Conservation (phyloP, 2,113 vertebrate genomes). For the Cygnus buccinator region DNA sequence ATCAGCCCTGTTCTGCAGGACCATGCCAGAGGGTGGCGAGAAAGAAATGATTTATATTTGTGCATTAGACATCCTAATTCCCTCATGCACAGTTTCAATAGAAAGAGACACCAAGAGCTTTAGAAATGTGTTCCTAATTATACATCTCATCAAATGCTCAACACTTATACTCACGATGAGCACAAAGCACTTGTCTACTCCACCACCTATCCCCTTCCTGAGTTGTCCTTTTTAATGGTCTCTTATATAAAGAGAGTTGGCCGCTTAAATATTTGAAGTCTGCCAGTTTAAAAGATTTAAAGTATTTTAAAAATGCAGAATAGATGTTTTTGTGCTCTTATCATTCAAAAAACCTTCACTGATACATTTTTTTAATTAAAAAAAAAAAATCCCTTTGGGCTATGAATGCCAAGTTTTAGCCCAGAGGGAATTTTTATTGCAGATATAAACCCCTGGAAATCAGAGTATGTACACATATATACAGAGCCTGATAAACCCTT, state of each 20-base stretch:
- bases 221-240: constrained; percentile 47
- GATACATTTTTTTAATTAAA: constrained; percentile 40
- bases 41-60: constrained; percentile 37
- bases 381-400: constrained; percentile 56
- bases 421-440: constrained; percentile 63
- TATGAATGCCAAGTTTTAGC: constrained; percentile 64
- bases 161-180: constrained; percentile 40
- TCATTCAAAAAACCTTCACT: constrained; percentile 45
- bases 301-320: constrained; percentile 50
- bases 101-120: constrained; percentile 58
- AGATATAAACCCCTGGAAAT: constrained; percentile 71
- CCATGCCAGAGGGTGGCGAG: background rate
- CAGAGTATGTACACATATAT: constrained; percentile 38
- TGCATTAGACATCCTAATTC: constrained; percentile 64
- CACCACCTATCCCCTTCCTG: constrained; percentile 36
- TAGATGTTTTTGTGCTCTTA: constrained; percentile 2
- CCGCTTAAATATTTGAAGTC: constrained; percentile 56
- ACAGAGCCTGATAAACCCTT: constrained; percentile 49
- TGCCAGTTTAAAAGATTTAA: constrained; percentile 51
- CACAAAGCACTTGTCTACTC: constrained; percentile 65
- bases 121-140: constrained; percentile 68
- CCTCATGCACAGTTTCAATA: constrained; percentile 43
- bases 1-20: constrained; percentile 3
- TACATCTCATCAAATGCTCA: constrained; percentile 66
- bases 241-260: constrained; percentile 44